Percentiles rank a stretch among this genome's conserved stretches.
These are phyloP conservation scores for Sialia sialis DNA, from an alignment of 2,113 vertebrate species.

Conservation along the genomic window DNA sequence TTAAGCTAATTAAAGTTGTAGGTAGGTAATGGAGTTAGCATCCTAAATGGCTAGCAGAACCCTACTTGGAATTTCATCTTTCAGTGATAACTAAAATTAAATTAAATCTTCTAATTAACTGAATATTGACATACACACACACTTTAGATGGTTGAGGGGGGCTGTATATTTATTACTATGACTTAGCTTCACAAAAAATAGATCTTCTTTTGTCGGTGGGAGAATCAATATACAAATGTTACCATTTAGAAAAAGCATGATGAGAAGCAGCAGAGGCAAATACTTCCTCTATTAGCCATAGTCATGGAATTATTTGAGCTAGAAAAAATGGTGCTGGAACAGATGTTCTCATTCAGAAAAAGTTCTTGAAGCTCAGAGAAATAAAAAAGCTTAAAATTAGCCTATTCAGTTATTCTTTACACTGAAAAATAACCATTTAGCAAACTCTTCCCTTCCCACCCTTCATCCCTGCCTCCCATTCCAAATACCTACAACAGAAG, in stretches of 20 bases:
- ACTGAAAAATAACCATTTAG: neutral
- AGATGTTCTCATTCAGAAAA: slow-evolving; percentile 27
- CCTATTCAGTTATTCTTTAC: neutral
- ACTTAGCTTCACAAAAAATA: neutral
- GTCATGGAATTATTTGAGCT: neutral
- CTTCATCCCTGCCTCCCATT: neutral
- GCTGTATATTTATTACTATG: neutral
- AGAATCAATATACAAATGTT: neutral
- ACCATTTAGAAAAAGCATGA: fast-evolving
- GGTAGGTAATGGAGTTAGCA: neutral
- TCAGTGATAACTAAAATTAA: neutral
- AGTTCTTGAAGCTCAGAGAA: neutral
- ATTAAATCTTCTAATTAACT: neutral
- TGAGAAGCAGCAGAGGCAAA: neutral
- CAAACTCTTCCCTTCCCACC: neutral
- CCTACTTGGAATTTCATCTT: neutral
- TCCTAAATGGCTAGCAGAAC: neutral
- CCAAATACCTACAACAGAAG: neutral
- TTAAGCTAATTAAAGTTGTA: neutral
- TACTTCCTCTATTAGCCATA: neutral
- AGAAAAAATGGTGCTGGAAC: neutral
- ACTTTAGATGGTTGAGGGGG: fast-evolving
- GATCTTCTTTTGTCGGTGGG: neutral
- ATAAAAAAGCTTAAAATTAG: neutral
- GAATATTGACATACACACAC: neutral